Evolutionary conservation across 2,888 invertebrate genomes (phyloP), one percentile per base, ranked within the genome.

Genomic region (Brenthis daphne): DNA sequence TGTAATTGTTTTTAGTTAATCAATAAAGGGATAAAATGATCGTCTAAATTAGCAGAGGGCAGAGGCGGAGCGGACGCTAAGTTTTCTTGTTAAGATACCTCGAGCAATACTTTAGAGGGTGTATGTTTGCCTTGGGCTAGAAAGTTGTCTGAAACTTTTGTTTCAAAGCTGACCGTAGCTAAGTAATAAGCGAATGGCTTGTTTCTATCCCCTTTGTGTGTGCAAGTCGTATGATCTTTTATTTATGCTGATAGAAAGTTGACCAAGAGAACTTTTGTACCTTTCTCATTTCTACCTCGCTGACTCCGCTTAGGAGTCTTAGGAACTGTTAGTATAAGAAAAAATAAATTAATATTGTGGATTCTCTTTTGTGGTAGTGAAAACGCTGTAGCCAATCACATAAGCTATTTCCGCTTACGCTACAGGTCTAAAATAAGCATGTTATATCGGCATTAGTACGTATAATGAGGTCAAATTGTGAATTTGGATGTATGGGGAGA

Each of bases 241-340:
- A 63, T 63, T 63, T 63, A 63, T 63, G 53, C 63, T 54, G 63
- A 54, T 63, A 54, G 54, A 37, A 63, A 63, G 20, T 63, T 63
- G 20, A 20, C 20, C 14, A 6, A 11, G 14, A 13, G 5, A 33
- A 12, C n/a, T 60, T 29, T 33, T 11, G 29, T 29, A 24, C 48
- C 6, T 12, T 48, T 14, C n/a, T 24, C 24, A 6, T 24, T 14
- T 12, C 13, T 58, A 47, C 8, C 56, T 58, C 1, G 6, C 48
- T 48, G 8, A 58, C n/a, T 20, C 24, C 24, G 6, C 47, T 43
- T 57, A 57, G 1, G 47, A 57, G 11, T 3, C 47, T 43, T 57
- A 57, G 1, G 47, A 57, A 43, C 11, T 43, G 11, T 43, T 43
- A 43, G 6, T 0, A 11, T 8, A 43, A 43, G 29, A 4, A 43